These are phyloP conservation scores for Gonioctena quinquepunctata DNA, from an alignment of 1,140 invertebrate species.

Conservation along the genomic window DNA sequence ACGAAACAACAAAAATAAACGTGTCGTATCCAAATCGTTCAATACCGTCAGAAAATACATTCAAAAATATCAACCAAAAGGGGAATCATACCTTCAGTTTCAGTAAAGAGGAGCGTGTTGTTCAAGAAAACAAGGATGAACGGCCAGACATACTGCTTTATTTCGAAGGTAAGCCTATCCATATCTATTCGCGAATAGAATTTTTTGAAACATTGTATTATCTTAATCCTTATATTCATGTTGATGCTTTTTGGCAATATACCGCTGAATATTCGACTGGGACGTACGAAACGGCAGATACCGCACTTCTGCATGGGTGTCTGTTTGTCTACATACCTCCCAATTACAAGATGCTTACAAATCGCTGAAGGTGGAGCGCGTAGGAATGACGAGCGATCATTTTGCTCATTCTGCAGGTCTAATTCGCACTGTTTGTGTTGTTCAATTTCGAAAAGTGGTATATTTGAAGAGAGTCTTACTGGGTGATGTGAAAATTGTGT, in stretches of 20 bases:
- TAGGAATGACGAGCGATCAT: not conserved
- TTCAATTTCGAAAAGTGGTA: conserved; percentile 4
- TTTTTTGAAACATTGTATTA: no score
- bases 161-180: no score
- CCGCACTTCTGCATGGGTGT: not conserved
- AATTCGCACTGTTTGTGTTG: conserved; percentile 4
- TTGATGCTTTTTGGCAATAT: conserved; percentile 19
- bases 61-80: no score
- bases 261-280: not conserved
- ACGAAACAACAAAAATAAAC: no score
- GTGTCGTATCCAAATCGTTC: no score
- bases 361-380: not conserved
- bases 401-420: not conserved
- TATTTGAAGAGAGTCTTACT: conserved; percentile 6
- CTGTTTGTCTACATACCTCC: conserved; percentile 9
- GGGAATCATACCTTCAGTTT: no score
- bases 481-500: conserved; percentile 5
- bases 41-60: no score
- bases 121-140: no score
- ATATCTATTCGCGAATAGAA: no score
- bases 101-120: no score
- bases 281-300: not conserved
- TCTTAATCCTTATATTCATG: conserved; percentile 17
- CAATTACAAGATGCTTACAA: not conserved
- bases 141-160: no score